Evolutionary conservation across 2,888 invertebrate genomes (phyloP).

Genomic region (Alcis repandata): DNA sequence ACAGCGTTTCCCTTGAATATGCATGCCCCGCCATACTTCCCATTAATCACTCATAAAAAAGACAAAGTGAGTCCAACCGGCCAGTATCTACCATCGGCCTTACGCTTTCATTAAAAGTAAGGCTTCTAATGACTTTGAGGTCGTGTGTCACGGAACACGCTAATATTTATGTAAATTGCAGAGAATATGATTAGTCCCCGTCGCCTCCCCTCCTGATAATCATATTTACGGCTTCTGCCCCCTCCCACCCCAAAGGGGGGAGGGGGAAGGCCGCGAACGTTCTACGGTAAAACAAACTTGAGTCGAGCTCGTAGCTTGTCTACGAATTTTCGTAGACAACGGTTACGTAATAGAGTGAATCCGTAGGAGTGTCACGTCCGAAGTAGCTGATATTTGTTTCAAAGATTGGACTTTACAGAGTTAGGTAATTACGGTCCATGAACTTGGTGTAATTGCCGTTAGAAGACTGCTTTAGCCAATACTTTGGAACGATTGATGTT

Average conservation of each 20-base stretch:
- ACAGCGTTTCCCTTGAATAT: conserved; percentile 65
- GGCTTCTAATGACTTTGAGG: conserved; percentile 69
- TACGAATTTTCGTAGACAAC: conserved; percentile 40
- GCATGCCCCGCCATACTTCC: conserved; percentile 64
- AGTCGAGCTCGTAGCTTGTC: conserved; percentile 10
- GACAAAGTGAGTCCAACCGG: conserved; percentile 77
- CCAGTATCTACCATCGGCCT: conserved; percentile 76
- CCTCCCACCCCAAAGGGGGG: conserved; percentile 44
- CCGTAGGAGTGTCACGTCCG: conserved; percentile 8
- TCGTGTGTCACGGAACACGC: conserved; percentile 84
- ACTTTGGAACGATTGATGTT: conserved; percentile 9
- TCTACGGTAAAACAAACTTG: conserved; percentile 48
- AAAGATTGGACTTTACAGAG: conserved; percentile 17
- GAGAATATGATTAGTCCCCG: conserved; percentile 86
- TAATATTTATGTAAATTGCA: conserved; percentile 87
- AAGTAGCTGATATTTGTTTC: conserved; percentile 15
- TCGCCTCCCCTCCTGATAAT: conserved; percentile 85
- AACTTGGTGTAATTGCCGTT: conserved; percentile 2
- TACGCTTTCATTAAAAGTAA: conserved; percentile 50
- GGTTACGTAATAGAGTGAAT: conserved; percentile 31
- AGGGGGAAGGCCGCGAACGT: conserved; percentile 41
- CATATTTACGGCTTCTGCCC: conserved; percentile 82
- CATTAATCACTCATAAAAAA: conserved; percentile 86
- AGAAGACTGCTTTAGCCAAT: conserved; percentile 11
- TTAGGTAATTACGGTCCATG: conserved; percentile 4